These are phyloP conservation scores for Anthoscopus minutus DNA, from an alignment of 2,113 vertebrate genomes.

Conservation along the genomic window DNA sequence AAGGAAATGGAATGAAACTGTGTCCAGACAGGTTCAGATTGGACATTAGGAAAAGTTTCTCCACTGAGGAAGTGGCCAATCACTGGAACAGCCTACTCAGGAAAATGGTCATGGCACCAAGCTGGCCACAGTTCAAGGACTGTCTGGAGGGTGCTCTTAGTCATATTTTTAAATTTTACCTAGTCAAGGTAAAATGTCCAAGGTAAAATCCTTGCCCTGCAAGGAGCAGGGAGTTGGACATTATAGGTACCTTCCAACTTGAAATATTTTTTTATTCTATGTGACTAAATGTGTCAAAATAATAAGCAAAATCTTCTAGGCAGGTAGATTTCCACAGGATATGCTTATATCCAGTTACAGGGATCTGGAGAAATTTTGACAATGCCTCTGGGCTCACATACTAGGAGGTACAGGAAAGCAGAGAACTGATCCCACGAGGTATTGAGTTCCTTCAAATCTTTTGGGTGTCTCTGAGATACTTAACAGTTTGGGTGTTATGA, in stretches of 20 bases:
- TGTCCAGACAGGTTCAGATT: fast-evolving
- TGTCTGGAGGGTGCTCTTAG: not conserved
- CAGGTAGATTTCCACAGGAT: not conserved
- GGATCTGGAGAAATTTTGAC: not conserved
- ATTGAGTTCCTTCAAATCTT: not conserved
- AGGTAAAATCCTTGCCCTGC: no score
- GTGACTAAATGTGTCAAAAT: not conserved
- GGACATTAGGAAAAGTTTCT: not conserved
- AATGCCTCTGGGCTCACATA: not conserved
- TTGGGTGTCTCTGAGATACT: not conserved
- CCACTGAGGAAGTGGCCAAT: not conserved
- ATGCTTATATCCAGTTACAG: not conserved
- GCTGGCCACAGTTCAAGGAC: not conserved
- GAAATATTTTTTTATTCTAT: not conserved
- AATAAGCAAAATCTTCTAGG: not conserved
- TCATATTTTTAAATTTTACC: not conserved
- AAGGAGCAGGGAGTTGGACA: not conserved
- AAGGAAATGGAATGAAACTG: not conserved
- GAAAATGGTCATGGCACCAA: not conserved
- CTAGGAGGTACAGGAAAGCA: not conserved
- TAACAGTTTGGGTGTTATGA: not conserved
- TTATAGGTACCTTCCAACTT: not conserved
- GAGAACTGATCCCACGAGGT: not conserved
- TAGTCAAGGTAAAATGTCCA: no score
- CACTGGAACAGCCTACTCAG: not conserved